A percentile compares a stretch with the other conserved stretches of the same genome.
These are phyloP conservation scores for Setophaga kirtlandii DNA, from an alignment of 2,113 vertebrate genomes.

Conservation along the genomic window DNA sequence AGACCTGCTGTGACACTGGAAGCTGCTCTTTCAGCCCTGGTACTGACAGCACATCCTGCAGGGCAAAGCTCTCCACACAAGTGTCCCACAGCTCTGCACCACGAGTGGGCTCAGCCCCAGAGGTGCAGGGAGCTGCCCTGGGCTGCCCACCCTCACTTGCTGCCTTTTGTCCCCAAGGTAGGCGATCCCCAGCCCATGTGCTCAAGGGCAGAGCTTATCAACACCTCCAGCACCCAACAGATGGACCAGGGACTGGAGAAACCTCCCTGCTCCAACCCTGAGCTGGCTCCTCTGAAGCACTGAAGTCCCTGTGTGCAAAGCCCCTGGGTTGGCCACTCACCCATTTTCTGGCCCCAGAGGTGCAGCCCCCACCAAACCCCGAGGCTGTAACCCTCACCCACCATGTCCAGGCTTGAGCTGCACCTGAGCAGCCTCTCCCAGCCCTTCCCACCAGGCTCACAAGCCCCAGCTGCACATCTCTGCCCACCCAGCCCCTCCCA, in stretches of 20 bases:
- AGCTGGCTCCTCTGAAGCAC: not conserved
- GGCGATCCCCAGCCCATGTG: rapidly evolving
- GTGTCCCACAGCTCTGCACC: not conserved
- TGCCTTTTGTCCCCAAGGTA: not conserved
- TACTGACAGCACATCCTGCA: not conserved
- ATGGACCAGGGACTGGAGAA: not conserved
- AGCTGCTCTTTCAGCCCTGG: not conserved
- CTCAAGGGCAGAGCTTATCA: rapidly evolving
- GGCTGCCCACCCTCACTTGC: not conserved
- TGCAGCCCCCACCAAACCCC: not conserved
- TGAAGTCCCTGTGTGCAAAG: not conserved
- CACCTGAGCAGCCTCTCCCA: not conserved
- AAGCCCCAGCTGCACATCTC: not conserved
- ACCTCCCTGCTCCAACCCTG: not conserved
- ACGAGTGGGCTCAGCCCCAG: not conserved
- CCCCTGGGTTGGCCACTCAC: rapidly evolving
- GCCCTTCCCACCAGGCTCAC: not conserved
- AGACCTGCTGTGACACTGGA: rapidly evolving
- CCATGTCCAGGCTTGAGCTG: not conserved
- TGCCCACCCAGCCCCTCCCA: not conserved
- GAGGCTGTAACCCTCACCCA: rapidly evolving
- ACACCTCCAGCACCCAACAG: rapidly evolving
- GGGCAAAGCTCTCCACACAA: not conserved
- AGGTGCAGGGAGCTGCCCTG: not conserved
- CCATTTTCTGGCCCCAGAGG: not conserved